Percentiles rank a stretch among this genome's conserved stretches.
Evolutionary conservation across 2,113 vertebrate genomes (phyloP).

Genomic region (Tupaia chinensis): DNA sequence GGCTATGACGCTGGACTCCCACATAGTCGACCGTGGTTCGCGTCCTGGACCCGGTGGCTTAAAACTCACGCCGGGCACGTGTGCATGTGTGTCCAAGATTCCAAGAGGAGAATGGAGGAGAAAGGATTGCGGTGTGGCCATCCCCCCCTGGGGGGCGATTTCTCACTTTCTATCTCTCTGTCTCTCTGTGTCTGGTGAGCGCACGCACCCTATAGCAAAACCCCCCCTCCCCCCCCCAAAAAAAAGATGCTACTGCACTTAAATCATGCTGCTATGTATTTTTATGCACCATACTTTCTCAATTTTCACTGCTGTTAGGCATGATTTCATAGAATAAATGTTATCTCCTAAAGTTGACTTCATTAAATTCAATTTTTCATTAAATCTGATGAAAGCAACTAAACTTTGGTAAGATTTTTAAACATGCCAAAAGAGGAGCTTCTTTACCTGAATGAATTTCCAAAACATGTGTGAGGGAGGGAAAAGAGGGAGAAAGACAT

Average conservation of each 20-base stretch:
- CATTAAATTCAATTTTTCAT: not conserved
- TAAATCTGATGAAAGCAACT: conserved; percentile 32
- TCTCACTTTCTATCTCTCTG: too few relatives aligned
- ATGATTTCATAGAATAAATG: not conserved
- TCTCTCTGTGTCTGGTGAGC: too few relatives aligned
- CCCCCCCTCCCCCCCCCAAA: too few relatives aligned
- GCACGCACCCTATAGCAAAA: too few relatives aligned
- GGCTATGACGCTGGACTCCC: too few relatives aligned
- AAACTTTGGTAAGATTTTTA: conserved; percentile 16
- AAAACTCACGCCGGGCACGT: too few relatives aligned
- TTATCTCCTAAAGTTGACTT: not conserved
- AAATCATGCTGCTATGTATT: not conserved
- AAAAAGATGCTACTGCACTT: not conserved
- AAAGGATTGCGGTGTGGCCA: too few relatives aligned
- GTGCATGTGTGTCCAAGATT: too few relatives aligned
- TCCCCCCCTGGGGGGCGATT: too few relatives aligned
- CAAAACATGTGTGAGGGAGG: not conserved
- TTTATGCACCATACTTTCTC: not conserved
- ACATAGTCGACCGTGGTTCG: too few relatives aligned
- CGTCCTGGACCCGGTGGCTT: too few relatives aligned
- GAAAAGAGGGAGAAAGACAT: fast-evolving
- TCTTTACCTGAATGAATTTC: not conserved
- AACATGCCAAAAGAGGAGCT: not conserved
- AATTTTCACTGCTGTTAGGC: not conserved
- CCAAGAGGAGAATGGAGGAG: too few relatives aligned